Conservation (phyloP, 2,888 invertebrate species). For the Rhopalosiphum nymphaeae region DNA sequence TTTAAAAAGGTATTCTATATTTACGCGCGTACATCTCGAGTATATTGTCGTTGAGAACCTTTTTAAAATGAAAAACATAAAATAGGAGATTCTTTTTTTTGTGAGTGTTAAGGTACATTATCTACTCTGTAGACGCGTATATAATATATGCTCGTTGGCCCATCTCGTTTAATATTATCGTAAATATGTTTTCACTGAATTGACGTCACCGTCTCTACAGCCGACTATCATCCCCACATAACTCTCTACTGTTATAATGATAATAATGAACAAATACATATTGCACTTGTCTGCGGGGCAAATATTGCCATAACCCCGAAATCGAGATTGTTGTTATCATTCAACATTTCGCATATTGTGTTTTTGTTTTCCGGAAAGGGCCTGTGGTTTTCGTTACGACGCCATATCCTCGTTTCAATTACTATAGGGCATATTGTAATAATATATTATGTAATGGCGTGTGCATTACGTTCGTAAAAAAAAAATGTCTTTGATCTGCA, state of each 20-base stretch:
- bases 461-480: not conserved
- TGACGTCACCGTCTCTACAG: not conserved
- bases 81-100: not conserved
- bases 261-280: slow-evolving; percentile 16
- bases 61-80: slow-evolving; percentile 31
- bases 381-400: not conserved
- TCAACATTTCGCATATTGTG: not conserved
- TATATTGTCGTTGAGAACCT: slow-evolving; percentile 16
- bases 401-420: not conserved
- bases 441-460: not conserved
- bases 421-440: not conserved
- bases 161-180: slow-evolving; percentile 10
- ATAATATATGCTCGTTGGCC: not conserved
- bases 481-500: not conserved
- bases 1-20: slow-evolving; percentile 20
- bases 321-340: not conserved
- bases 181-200: slow-evolving; percentile 22
- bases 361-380: not conserved
- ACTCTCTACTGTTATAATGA: not conserved
- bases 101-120: not conserved
- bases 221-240: not conserved
- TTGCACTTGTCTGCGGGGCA: not conserved
- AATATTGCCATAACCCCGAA: not conserved
- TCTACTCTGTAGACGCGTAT: not conserved
- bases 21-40: slow-evolving; percentile 15